A percentile compares a stretch with the other conserved stretches of the same genome.
Conservation (phyloP, 1,140 invertebrate species). For the Lordiphosa collinella region DNA sequence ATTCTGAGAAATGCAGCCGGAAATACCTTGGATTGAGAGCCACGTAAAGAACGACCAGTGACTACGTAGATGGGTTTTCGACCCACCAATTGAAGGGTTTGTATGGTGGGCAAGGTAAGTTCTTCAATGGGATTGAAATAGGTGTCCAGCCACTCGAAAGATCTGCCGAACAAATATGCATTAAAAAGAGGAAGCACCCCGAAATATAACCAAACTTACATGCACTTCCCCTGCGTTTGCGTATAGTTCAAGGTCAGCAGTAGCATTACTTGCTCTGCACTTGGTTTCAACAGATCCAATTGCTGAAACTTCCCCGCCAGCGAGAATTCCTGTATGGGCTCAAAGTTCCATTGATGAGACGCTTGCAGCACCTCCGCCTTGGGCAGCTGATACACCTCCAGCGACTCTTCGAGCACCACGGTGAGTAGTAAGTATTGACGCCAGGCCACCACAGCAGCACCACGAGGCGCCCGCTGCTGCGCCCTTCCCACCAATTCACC, state of each 20-base stretch:
- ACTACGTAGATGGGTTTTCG: conserved; percentile 45
- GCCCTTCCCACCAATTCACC: conserved; percentile 43
- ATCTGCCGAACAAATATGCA: too few relatives aligned
- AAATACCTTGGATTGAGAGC: conserved; percentile 46
- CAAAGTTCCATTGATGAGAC: conserved; percentile 21
- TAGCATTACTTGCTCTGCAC: conserved; percentile 47
- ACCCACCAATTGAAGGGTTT: conserved; percentile 50
- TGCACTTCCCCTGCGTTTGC: conserved; percentile 36
- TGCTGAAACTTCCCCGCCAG: conserved; percentile 43
- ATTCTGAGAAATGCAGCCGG: too few relatives aligned
- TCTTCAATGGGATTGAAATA: conserved; percentile 71
- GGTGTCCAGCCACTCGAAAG: conserved; percentile 67
- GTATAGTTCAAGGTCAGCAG: conserved; percentile 49
- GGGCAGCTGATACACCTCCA: conserved; percentile 64
- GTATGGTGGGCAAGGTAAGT: conserved; percentile 46
- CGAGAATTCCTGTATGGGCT: conserved; percentile 63
- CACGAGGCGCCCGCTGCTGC: conserved; percentile 9
- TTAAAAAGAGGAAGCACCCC: too few relatives aligned
- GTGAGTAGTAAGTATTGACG: conserved; percentile 51
- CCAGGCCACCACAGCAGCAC: conserved; percentile 51
- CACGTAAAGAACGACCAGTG: conserved; percentile 38
- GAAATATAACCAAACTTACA: too few relatives aligned
- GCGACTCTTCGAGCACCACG: conserved; percentile 43
- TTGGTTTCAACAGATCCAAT: conserved; percentile 47
- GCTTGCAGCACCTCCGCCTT: conserved; percentile 22